These are phyloP conservation scores for Lucifuga dentata DNA, from an alignment of 2,113 vertebrate genomes.

Conservation along the genomic window DNA sequence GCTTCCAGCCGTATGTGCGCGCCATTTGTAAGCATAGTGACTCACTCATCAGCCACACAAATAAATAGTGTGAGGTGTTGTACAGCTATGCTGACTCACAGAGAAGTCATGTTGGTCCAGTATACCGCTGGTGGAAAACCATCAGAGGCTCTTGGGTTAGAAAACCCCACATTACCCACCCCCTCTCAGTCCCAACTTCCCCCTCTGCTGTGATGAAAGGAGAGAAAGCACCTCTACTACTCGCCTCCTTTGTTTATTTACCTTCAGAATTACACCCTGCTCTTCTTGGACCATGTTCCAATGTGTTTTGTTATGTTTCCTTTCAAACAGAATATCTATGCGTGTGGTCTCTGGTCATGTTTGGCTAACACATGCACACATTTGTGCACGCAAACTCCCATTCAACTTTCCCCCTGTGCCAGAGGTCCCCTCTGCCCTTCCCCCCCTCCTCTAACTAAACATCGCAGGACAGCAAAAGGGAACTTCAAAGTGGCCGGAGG, in stretches of 20 bases:
- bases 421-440: conserved; percentile 79
- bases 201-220: conserved; percentile 72
- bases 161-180: conserved; percentile 66
- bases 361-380: conserved; percentile 72
- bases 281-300: conserved; percentile 79
- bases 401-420: conserved; percentile 78
- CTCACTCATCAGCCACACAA: conserved; percentile 69
- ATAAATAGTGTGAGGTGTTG: conserved; percentile 71
- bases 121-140: conserved; percentile 59
- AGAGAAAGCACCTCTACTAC: conserved; percentile 63
- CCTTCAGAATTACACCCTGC: conserved; percentile 80
- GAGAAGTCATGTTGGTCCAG: conserved; percentile 54
- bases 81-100: conserved; percentile 70
- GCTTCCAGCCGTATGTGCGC: conserved; percentile 66
- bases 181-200: conserved; percentile 51
- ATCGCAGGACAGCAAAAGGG: conserved; percentile 81
- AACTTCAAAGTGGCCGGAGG: conserved; percentile 84
- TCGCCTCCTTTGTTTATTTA: conserved; percentile 79
- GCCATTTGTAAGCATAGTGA: conserved; percentile 55
- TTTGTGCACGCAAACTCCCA: conserved; percentile 66
- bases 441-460: conserved; percentile 80
- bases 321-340: conserved; percentile 78
- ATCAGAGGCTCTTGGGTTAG: conserved; percentile 62
- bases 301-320: conserved; percentile 81
- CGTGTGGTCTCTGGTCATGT: conserved; percentile 81